Evolutionary conservation across 1,140 invertebrate genomes (phyloP), one percentile per base, ranked within the genome.

Genomic region (Maconellicoccus hirsutus): DNA sequence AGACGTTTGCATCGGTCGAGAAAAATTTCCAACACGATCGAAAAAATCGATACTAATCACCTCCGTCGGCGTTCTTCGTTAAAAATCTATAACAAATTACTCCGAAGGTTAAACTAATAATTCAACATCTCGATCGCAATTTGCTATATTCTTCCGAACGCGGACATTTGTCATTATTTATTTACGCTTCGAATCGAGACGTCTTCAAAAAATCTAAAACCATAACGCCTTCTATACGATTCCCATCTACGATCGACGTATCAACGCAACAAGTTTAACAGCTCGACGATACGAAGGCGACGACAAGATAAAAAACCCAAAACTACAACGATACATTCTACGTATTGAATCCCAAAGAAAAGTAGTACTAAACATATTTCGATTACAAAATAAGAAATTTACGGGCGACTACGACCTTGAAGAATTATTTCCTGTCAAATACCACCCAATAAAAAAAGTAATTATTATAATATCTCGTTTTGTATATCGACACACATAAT

Each of bases 391-490:
- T 52, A 19, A 52, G 42, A 52, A 52, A 52, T 52, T 52, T 52
- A 52, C n/a, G n/a, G 42, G 42, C n/a, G 10, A 52, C 4, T 14
- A 16, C 42, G 42, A 16, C 42, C 42, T 52, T 52, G 42, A 52
- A 16, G n/a, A 52, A 52, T 52, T 52, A 52, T 52, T 52, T 52
- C 42, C 42, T 52, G 42, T 52, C 42, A 19, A 52, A 52, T 52
- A 52, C 42, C 42, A 52, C 42, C 42, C 16, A 52, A 52, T 52
- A 52, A 52, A 52, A 52, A 52, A 52, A 52, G 42, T 52, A 52
- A 52, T 52, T 52, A 52, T 52, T 6, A 6, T 52, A 52, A 8
- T 8, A 52, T 52, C 4, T 52, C 42, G 4, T 16, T 4, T 52
- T 19, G 4, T 19, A 16, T 33, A 33, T 33, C 42, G 42, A 14